Conservation (phyloP, 2,888 invertebrate species). For the Athalia circularis region DNA sequence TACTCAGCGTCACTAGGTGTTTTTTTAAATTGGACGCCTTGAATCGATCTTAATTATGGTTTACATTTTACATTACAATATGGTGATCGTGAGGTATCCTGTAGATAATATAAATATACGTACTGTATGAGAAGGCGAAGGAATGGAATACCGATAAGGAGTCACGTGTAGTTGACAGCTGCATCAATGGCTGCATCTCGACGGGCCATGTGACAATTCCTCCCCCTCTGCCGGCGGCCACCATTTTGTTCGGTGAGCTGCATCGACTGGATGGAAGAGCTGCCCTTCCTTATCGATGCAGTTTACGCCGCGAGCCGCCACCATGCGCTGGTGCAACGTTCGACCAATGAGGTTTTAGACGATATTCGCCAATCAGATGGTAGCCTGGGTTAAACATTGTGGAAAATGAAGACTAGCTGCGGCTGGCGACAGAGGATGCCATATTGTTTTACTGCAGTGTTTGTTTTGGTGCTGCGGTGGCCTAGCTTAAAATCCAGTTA, state of each 20-base stretch:
- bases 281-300: slow-evolving; percentile 39
- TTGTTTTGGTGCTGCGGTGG: slow-evolving; percentile 68
- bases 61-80: too few relatives aligned
- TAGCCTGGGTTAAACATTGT: slow-evolving; percentile 2
- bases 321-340: slow-evolving; percentile 23
- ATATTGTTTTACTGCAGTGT: slow-evolving; percentile 71
- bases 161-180: slow-evolving; percentile 35
- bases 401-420: slow-evolving; percentile 36
- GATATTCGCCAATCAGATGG: not conserved
- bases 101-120: too few relatives aligned
- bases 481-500: slow-evolving; percentile 54
- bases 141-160: not conserved
- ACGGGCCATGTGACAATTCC: not conserved
- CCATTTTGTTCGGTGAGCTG: not conserved
- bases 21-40: not conserved
- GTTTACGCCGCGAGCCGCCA: not conserved
- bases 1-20: not conserved
- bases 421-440: slow-evolving; percentile 56
- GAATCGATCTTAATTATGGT: too few relatives aligned
- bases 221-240: too few relatives aligned
- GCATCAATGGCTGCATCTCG: not conserved
- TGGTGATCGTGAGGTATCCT: too few relatives aligned
- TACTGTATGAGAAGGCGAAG: too few relatives aligned
- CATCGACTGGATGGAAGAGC: not conserved
- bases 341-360: slow-evolving; percentile 6